Evolutionary conservation across 2,888 invertebrate species (phyloP), one percentile per base, ranked within the genome.

Genomic region (Eristalis arbustorum): DNA sequence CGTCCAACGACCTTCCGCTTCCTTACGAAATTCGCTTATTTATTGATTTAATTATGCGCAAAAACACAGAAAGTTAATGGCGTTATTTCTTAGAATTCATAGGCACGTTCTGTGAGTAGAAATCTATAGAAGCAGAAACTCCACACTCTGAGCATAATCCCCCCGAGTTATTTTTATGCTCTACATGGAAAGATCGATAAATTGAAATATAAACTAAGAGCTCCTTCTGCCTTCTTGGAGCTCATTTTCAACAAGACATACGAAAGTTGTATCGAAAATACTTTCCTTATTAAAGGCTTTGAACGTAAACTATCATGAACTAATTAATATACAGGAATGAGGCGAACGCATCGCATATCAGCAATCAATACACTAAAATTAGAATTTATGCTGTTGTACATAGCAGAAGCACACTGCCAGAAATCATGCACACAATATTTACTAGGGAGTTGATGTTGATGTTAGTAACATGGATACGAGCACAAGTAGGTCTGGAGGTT

Each of bases 301-400:
- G 49, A 49, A 49, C n/a, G 49, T 49, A 49, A 49, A 49, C 49
- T 49, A 49, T 49, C 49, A 49, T 18, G 49, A 49, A 49, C 18
- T 64, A 64, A 64, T 64, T 64, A 64, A 64, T 64, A 64, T 31
- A 22, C 5, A 64, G 37, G 18, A 56, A 68, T 18, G 56, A 56
- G 56, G 25, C 28, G 22, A 31, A 68, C 68, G n/a, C 68, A 68
- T 68, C 56, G 56, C 31, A 34, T 68, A 57, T 68, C 68, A 68
- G 68, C 68, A 68, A 68, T 68, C 56, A 68, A 57, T 68, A 31
- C 4, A 56, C 42, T 68, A 68, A 68, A 68, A 57, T 68, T 68
- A 68, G 68, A 68, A 68, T 37, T 34, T 64, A 37, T 64, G 37
- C 31, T 37, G 34, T 34, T 64, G 49, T 49, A 49, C 49, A 49